These are phyloP conservation scores for Microctenopoma lineatum DNA, from an alignment of 2,797 vertebrate species.

Conservation along the genomic window DNA sequence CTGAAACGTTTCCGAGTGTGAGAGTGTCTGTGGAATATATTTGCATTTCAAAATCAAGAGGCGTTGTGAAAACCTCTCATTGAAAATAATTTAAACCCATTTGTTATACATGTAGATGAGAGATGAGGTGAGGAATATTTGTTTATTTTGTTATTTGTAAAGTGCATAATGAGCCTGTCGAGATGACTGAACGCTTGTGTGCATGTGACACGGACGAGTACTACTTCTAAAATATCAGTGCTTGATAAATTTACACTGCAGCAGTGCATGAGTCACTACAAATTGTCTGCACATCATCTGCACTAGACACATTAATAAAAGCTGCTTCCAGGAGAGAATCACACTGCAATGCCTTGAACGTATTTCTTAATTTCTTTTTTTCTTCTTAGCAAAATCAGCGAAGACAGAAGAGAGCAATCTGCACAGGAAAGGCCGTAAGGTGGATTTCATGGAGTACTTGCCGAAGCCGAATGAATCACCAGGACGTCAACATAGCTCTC, in stretches of 20 bases:
- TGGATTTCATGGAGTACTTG: conserved; percentile 7
- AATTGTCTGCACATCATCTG: conserved; percentile 7
- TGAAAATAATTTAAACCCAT: neutral
- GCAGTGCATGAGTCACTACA: conserved; percentile 31
- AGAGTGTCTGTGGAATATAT: no score
- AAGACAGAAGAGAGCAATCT: neutral
- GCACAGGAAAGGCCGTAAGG: conserved; percentile 7
- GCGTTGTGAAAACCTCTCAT: neutral
- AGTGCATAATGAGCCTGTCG: conserved; percentile 39
- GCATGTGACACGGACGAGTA: conserved; percentile 34
- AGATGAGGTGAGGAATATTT: neutral
- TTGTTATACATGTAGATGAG: neutral
- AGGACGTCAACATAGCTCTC: neutral
- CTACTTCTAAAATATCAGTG: conserved; percentile 52
- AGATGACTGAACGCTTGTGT: conserved; percentile 22
- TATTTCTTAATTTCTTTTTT: neutral
- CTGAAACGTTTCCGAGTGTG: no score
- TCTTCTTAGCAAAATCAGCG: neutral
- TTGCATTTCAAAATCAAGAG: no score
- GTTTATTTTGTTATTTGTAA: conserved; percentile 17
- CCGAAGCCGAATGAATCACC: conserved; percentile 18
- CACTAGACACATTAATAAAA: conserved; percentile 15
- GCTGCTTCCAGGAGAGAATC: conserved; percentile 32
- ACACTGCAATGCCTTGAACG: conserved; percentile 11
- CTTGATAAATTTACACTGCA: conserved; percentile 42